Base-by-base conservation (phyloP, 2,888 invertebrate genomes). In the Heteromyza rotundicornis region DNA sequence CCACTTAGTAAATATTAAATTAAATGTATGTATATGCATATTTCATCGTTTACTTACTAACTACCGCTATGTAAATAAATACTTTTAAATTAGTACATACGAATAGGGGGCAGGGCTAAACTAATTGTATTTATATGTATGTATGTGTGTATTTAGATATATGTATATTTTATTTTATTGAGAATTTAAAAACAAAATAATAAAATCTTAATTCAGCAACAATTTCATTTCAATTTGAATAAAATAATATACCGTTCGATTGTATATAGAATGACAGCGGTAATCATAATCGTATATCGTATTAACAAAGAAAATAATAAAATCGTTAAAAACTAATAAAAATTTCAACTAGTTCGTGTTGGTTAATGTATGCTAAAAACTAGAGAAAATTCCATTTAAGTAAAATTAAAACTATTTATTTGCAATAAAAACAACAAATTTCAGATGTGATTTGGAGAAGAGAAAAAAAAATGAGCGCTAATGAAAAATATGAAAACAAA, bases 391-490 rank as follows among this genome's bases (percentile, higher is more conserved):
- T 47, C 5, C 19, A 47, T 47, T 47, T 47, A 47, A 47, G 5
- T 47, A 47, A 47, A 17, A 8, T 27, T 27, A 27, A 27, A n/a
- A n/a, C n/a, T n/a, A n/a, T n/a, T n/a, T n/a, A n/a, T 5, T 27
- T 5, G 27, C 27, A 10, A 27, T 7, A 27, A 27, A 27, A 27
- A 27, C 10, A n/a, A 27, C 10, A 27, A 27, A 27, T 59, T 47
- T 57, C 20, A 40, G 27, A 20, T 24, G 47, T 35, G 54, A 60
- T 55, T 52, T 36, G 55, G 50, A 47, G 24, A 60, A 60, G 50
- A 35, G 49, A 49, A 50, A 27, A 40, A 58, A 59, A 58, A 53
- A 56, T 23, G 54, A 60, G 59, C 59, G 51, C 27, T 59, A 65
- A 49, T 59, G 36, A 62, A 58, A 59, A 64, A 64, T 40, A 40